Base-by-base conservation (phyloP, 2,797 vertebrate species). In the Danio kyathit region DNA sequence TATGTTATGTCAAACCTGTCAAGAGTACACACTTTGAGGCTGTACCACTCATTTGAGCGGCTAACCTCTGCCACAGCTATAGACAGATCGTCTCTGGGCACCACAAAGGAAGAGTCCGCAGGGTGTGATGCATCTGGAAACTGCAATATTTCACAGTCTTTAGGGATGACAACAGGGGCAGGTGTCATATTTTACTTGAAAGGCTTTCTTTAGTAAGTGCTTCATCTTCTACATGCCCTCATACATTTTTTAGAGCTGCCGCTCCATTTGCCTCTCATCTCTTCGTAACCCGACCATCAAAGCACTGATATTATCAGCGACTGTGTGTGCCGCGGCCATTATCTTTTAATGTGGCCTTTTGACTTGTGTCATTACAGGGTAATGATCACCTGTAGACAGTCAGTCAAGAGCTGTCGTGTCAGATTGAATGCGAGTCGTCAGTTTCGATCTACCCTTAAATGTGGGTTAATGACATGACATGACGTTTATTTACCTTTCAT, bases 161-260 rank as follows among this genome's bases (percentile, higher is more conserved):
- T 84, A 48, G 72, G 56, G 57, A 63, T 54, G 44, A 76, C 66
- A 67, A 41, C 74, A 41, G 60, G 80, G 38, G 71, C 48, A 74
- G 63, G 83, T 85, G 63, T 87, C 74, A 43, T 81, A 76, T 83
- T 64, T 82, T 79, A 65, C 84, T 74, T 80, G 63, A 86, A 76
- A 84, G 79, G 74, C 67, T 80, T 82, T 85, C 74, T 82, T 84
- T 84, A 84, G 84, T 51, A 59, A 76, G 78, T 70, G 75, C 85
- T 86, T 90, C 87, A 89, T 82, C 83, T 51, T 66, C 82, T 86
- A 88, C 87, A 88, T 82, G 83, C 60, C 54, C 80, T 85, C 82
- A 90, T 93, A 81, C 88, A 92, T 93, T 89, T 93, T 92, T 89
- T 82, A 93, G 86, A 82, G 66, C 86, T 70, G 56, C 74, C 76